Conservation (phyloP, 2,113 vertebrate genomes). For the Brachionichthys hirsutus region DNA sequence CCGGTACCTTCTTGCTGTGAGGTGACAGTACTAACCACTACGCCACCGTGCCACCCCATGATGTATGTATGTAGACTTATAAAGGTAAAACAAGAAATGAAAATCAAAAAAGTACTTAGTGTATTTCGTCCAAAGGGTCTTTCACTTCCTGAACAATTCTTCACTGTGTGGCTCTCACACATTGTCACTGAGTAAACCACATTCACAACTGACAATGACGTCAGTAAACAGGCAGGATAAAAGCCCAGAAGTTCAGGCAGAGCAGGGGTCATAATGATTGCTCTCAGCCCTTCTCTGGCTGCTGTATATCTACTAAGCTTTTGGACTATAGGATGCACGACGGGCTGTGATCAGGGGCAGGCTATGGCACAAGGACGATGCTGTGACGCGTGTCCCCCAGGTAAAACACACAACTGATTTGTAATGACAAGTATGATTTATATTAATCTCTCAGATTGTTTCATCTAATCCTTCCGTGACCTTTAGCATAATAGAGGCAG, state of each 20-base stretch:
- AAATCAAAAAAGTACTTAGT: too few relatives aligned
- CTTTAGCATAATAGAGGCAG: neutral
- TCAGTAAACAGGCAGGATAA: slow-evolving; percentile 48
- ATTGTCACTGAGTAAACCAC: neutral
- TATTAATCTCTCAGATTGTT: neutral
- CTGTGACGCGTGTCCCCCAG: slow-evolving; percentile 65
- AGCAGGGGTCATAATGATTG: slow-evolving; percentile 48
- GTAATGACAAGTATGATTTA: neutral
- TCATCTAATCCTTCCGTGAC: neutral
- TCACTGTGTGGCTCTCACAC: neutral
- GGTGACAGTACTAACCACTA: too few relatives aligned
- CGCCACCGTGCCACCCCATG: too few relatives aligned
- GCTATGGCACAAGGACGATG: neutral
- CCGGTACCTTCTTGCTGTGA: too few relatives aligned
- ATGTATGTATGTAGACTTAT: too few relatives aligned
- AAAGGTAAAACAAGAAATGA: too few relatives aligned
- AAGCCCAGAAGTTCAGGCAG: neutral
- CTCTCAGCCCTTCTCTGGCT: neutral
- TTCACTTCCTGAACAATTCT: slow-evolving; percentile 40
- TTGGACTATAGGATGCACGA: slow-evolving; percentile 13
- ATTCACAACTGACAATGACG: slow-evolving; percentile 25
- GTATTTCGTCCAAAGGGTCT: slow-evolving; percentile 12
- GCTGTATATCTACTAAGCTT: neutral
- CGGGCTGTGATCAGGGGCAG: slow-evolving; percentile 33
- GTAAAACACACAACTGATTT: slow-evolving; percentile 52